Evolutionary conservation across 37 sponge, comb jelly and placozoan genomes (phyloP).

Genomic region (Chondrilla cf. caribensis): DNA sequence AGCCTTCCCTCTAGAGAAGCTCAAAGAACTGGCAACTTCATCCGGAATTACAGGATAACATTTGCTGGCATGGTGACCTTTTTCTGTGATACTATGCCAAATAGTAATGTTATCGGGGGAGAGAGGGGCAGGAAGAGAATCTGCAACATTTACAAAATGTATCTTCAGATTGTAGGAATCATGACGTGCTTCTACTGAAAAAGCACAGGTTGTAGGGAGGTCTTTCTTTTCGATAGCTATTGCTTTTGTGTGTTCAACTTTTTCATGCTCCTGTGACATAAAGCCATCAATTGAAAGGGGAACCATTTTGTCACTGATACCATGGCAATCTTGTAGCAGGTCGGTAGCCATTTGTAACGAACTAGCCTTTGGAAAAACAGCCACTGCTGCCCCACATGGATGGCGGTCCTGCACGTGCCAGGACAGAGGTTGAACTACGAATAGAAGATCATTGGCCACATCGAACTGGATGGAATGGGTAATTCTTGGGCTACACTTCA

Average conservation of each 20-base stretch:
- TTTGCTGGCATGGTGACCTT: too few species aligned
- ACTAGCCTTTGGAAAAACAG: neutral
- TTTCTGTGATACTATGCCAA: too few species aligned
- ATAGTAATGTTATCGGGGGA: too few species aligned
- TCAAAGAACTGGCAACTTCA: too few species aligned
- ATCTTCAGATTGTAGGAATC: conserved; percentile 34
- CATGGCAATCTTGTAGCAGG: too few species aligned
- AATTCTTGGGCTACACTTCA: neutral
- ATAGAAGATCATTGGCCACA: neutral
- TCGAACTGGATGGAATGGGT: neutral
- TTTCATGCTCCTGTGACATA: too few species aligned
- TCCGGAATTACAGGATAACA: too few species aligned
- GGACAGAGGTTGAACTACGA: neutral
- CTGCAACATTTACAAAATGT: conserved; percentile 47
- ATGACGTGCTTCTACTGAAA: neutral
- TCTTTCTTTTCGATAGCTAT: neutral
- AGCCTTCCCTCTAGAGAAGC: too few species aligned
- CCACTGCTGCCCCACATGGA: neutral
- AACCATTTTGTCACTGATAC: too few species aligned
- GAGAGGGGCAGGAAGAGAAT: conserved; percentile 21
- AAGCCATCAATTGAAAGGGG: too few species aligned
- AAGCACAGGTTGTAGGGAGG: neutral
- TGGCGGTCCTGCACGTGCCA: neutral
- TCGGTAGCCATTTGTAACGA: neutral
- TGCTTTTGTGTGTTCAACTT: too few species aligned